phyloP scores from a whole-genome alignment of 53 echinoderm and acorn worm species.

The Luidia sarsii region DNA sequence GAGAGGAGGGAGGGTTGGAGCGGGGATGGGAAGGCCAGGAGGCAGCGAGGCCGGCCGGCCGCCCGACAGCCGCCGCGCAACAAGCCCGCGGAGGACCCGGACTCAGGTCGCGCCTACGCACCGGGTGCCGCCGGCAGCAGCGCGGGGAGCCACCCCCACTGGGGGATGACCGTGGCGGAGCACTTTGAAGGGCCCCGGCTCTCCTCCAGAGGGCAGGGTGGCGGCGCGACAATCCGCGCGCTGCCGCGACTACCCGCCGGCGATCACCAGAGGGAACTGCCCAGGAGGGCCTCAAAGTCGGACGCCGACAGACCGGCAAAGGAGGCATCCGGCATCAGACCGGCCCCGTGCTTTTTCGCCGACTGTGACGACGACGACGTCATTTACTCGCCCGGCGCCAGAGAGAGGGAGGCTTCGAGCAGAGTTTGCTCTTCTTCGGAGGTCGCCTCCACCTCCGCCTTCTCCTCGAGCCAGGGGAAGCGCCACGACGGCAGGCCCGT shows the following conservation, averaged over 20 bases:
- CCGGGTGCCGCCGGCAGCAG: not conserved
- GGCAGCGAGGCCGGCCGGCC: conserved; percentile 4
- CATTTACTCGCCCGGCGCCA: not conserved
- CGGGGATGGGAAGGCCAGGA: conserved; percentile 5
- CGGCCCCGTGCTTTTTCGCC: not conserved
- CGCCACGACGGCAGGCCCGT: conserved; percentile 25
- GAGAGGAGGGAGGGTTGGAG: conserved; percentile 4
- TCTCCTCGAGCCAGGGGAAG: not conserved
- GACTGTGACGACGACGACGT: not conserved
- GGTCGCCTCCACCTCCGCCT: not conserved
- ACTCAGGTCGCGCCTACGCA: not conserved
- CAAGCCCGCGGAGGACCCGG: not conserved
- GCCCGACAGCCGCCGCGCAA: not conserved
- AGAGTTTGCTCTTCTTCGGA: not conserved
- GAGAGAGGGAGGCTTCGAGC: not conserved
- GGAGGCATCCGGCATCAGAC: not conserved
- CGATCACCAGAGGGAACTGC: not conserved
- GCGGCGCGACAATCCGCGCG: not conserved
- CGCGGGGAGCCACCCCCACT: not conserved
- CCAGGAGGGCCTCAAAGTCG: not conserved
- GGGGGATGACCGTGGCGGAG: not conserved
- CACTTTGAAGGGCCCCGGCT: not conserved
- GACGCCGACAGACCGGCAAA: not conserved
- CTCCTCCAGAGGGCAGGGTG: not conserved
- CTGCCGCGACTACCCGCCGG: not conserved